Base-by-base conservation (phyloP, 92 coral and sea anemone species). In the Ricordea florida region DNA sequence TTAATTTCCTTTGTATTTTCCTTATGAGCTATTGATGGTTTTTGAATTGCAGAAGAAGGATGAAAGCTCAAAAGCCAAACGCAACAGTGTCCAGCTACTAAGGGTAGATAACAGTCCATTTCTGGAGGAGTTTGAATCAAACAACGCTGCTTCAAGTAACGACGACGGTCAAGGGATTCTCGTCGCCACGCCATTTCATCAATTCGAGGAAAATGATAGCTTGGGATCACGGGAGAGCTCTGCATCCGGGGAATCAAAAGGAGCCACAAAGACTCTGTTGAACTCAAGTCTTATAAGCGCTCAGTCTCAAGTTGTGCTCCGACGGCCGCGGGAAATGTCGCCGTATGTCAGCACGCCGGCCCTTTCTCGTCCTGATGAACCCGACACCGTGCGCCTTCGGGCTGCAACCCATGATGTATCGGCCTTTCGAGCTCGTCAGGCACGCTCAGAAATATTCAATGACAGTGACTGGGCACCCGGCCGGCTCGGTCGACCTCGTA, bases 21-120 rank as follows among this genome's bases (percentile, higher is more conserved):
- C n/a, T n/a, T n/a, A n/a, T n/a, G n/a, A n/a, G n/a, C n/a, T n/a
- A n/a, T n/a, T n/a, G n/a, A n/a, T n/a, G n/a, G n/a, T n/a, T n/a
- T n/a, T n/a, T n/a, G n/a, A n/a, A n/a, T n/a, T n/a, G 14, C 80
- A 96, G 97, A 96, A 86, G 65, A 96, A 84, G 60, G 99, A 92
- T 27, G 99, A 94, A 0, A 33, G 47, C 18, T 26, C 60, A 24
- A 74, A 57, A 42, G 55, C 66, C 55, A 92, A 83, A 65, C 24
- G 69, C 1, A 65, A 75, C 69, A 62, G 74, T 46, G 97, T 96
- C 0, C 97, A 96, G 46, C 91, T 96, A 6, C 47, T 92, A 41
- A 82, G 79, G 33, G 71, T 80, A 15, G 98, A 92, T 21, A 81
- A 88, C 52, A 89, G 82, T 41, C 85, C 87, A 0, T 76, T 32